Base-by-base conservation (phyloP, 2,113 vertebrate genomes). In the Melanerpes formicivorus region DNA sequence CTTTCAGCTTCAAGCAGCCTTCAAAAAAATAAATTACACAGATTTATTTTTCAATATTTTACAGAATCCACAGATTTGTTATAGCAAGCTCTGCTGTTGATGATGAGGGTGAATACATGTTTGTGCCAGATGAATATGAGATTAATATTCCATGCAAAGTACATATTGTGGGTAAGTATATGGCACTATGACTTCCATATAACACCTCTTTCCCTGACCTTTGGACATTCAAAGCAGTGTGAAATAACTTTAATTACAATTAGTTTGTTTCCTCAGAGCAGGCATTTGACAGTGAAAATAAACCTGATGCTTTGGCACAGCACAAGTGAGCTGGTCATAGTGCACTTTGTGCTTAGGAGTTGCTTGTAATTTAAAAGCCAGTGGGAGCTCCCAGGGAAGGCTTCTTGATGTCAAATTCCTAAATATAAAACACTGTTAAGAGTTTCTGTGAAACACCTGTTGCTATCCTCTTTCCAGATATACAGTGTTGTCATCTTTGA, bases 81-180 rank as follows among this genome's bases (percentile, higher is more conserved):
- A 97, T 99, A 93, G 97, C 95, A 32, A 95, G 93, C 17, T 84
- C 97, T 92, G 96, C 98, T 40, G 96, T 98, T 88, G 98, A 99
- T 27, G 99, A 99, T 87, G 98, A 98, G 73, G 99, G 98, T 63
- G 99, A 99, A 77, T 99, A 99, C 85, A 98, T 98, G 50, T 99
- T 99, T 95, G 96, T 99, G 80, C 99, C 99, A 34, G 99, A 99
- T 78, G 98, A 98, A 34, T 99, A 99, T 88, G 96, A 98, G 55
- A 95, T 98, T 69, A 98, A 98, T 84, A 98, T 99, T 93, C 96
- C 97, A 66, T 98, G 98, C 93, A 99, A 99, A 98, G 88, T 99
- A 52, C 99, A 98, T 66, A 97, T 99, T 82, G 98, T 99, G 88
- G 99, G 99, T 99, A 97, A 98, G 97, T 97, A 80, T 18, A 52